Percentiles rank a stretch among this genome's conserved stretches.
These are phyloP conservation scores for Acleris laterana DNA, from an alignment of 2,888 invertebrate genomes.

Conservation along the genomic window DNA sequence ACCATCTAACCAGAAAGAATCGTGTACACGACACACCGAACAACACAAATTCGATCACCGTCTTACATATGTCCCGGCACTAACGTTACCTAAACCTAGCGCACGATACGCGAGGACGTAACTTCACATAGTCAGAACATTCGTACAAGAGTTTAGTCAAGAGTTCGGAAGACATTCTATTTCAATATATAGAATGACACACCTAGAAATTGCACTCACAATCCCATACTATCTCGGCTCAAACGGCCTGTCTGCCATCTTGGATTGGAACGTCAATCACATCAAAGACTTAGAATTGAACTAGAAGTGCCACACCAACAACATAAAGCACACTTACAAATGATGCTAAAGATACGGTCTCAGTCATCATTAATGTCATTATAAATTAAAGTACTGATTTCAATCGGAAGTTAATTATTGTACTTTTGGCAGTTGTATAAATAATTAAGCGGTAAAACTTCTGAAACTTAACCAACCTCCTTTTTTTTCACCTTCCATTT, in stretches of 20 bases:
- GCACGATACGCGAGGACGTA: conserved; percentile 79
- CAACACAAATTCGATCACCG: conserved; percentile 78
- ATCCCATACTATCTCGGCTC: conserved; percentile 88
- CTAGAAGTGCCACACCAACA: conserved; percentile 2
- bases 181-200: conserved; percentile 87
- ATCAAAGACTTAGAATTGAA: conserved; percentile 56
- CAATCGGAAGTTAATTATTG: no score
- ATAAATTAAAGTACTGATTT: no score
- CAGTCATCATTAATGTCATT: no score
- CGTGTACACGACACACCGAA: conserved; percentile 82
- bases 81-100: conserved; percentile 86
- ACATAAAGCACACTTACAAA: no score
- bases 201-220: conserved; percentile 90
- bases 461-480: no score
- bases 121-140: conserved; percentile 83
- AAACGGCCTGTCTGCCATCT: conserved; percentile 90
- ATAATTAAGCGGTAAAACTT: no score
- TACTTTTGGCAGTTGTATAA: no score
- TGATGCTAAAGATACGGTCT: no score
- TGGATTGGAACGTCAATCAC: conserved; percentile 88
- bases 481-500: no score
- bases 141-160: conserved; percentile 82
- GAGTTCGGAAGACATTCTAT: conserved; percentile 86
- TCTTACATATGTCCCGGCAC: conserved; percentile 83
- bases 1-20: conserved; percentile 78